These are phyloP conservation scores for Microtus pennsylvanicus DNA, from an alignment of 2,113 vertebrate genomes.

Conservation along the genomic window DNA sequence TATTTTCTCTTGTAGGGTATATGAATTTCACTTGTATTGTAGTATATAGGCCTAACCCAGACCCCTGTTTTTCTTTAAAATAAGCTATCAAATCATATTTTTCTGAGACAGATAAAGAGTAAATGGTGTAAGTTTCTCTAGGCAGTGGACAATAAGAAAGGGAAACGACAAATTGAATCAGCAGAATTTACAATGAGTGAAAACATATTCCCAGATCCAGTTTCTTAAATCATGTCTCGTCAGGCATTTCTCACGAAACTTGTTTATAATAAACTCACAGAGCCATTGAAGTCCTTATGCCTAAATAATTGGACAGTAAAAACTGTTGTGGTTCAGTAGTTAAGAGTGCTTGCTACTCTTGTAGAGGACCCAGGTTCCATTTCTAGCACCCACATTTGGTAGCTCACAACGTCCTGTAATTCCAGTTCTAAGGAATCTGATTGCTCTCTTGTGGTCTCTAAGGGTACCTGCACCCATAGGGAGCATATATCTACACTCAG, in stretches of 20 bases:
- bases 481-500: background rate
- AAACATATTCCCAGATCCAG: conserved; percentile 35
- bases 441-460: background rate
- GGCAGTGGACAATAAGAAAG: conserved; percentile 6
- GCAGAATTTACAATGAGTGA: conserved; percentile 48
- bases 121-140: conserved; percentile 55
- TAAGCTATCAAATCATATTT: conserved; percentile 49
- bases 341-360: background rate
- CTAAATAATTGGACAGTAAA: conserved; percentile 34
- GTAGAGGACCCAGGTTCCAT: background rate
- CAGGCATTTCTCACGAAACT: conserved; percentile 15
- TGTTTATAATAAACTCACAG: conserved; percentile 30
- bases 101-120: conserved; percentile 49
- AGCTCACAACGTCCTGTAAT: background rate
- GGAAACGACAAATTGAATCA: conserved; percentile 34
- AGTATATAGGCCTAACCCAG: conserved; percentile 23
- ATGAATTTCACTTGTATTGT: conserved; percentile 58
- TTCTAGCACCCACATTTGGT: background rate
- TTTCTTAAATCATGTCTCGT: conserved; percentile 45
- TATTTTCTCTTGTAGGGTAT: conserved; percentile 16
- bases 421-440: background rate
- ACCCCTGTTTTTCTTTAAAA: conserved; percentile 34
- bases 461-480: background rate
- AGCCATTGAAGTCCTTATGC: background rate
- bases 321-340: background rate